A percentile compares a stretch with the other conserved stretches of the same genome.
These are phyloP conservation scores for Lypha dubia DNA, from an alignment of 2,888 invertebrate genomes.

Conservation along the genomic window DNA sequence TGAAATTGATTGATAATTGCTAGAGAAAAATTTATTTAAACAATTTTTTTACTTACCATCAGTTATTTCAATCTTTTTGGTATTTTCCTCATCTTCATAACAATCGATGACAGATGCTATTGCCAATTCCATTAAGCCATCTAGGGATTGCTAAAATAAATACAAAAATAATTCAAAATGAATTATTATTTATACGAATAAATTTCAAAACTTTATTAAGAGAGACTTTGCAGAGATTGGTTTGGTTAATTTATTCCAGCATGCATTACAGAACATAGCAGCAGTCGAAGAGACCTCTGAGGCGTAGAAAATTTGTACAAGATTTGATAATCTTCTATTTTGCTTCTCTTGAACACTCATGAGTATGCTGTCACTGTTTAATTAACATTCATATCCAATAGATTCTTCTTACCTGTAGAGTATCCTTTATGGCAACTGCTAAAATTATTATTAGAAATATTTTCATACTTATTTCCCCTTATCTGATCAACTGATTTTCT, in stretches of 20 bases:
- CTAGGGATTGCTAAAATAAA: constrained; percentile 51
- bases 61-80: constrained; percentile 67
- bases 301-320: too few species aligned
- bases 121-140: constrained; percentile 59
- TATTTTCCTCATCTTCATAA: constrained; percentile 71
- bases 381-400: not conserved
- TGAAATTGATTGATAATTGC: not conserved
- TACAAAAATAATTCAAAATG: not conserved
- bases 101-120: constrained; percentile 61
- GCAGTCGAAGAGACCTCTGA: too few species aligned
- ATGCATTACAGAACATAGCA: too few species aligned
- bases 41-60: constrained; percentile 57
- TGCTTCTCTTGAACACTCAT: too few species aligned
- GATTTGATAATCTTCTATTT: too few species aligned
- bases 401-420: constrained; percentile 28
- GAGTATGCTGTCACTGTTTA: too few species aligned
- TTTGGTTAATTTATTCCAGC: too few species aligned
- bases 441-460: constrained; percentile 23
- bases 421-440: not conserved
- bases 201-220: too few species aligned
- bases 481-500: not conserved
- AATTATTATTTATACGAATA: too few species aligned
- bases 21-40: too few species aligned
- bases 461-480: constrained; percentile 19
- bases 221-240: too few species aligned